Conservation (phyloP, 2,113 vertebrate species). For the Polyodon spathula region DNA sequence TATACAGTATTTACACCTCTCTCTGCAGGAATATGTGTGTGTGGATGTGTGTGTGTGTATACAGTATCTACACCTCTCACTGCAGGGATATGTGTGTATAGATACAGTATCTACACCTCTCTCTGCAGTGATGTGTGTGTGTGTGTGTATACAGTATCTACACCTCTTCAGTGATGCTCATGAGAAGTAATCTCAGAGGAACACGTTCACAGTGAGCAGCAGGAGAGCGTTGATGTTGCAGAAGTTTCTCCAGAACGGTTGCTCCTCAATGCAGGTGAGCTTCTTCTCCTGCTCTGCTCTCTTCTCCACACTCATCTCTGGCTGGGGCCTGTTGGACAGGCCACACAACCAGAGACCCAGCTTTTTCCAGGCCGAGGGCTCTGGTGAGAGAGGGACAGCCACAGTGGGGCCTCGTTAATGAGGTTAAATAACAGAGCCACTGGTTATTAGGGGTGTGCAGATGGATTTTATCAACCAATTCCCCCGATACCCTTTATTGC, state of each 20-base stretch:
- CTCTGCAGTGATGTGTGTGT: no score
- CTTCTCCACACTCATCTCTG: conserved; percentile 43
- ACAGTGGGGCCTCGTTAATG: background rate
- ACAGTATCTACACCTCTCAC: no score
- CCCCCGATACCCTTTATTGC: no score
- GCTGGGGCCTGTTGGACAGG: conserved; percentile 27
- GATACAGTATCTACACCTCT: no score
- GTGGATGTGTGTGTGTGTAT: no score
- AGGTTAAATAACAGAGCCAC: no score
- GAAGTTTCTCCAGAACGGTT: conserved; percentile 63
- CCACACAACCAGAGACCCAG: conserved; percentile 69
- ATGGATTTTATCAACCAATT: no score
- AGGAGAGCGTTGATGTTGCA: conserved; percentile 71
- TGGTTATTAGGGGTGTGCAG: no score
- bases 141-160: no score
- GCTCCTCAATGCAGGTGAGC: conserved; percentile 66
- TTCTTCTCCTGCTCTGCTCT: conserved; percentile 43
- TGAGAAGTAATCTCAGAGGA: conserved; percentile 83
- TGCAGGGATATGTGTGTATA: no score
- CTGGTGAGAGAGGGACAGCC: conserved; percentile 10
- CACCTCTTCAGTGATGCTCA: conserved; percentile 22
- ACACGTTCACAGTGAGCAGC: conserved; percentile 68
- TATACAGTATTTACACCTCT: no score
- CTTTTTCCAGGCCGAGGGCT: conserved; percentile 46
- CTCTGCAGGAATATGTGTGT: no score